Evolutionary conservation across 2,113 vertebrate genomes (phyloP).

Genomic region (Setophaga kirtlandii): DNA sequence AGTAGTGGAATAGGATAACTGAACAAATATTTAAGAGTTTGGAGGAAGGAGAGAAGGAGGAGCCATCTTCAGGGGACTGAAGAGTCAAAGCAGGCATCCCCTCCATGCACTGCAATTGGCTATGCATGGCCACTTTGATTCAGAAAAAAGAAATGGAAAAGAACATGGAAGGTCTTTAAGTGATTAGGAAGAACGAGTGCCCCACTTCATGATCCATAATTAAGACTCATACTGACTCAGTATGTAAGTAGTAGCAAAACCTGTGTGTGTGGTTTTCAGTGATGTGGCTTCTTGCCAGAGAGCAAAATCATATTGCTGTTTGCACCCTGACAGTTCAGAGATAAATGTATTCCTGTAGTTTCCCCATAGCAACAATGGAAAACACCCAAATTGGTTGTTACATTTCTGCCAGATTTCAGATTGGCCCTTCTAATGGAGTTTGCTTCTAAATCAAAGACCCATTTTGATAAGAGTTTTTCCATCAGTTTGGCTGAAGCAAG

Average conservation of each 20-base stretch:
- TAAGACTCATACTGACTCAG: not conserved
- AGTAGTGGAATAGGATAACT: not conserved
- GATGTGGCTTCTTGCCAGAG: not conserved
- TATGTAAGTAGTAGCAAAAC: not conserved
- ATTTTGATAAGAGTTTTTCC: not conserved
- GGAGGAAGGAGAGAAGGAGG: not conserved
- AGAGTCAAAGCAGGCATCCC: not conserved
- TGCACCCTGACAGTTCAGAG: not conserved
- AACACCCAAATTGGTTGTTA: not conserved
- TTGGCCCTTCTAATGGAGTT: not conserved
- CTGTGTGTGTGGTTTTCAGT: not conserved
- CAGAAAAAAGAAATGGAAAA: not conserved
- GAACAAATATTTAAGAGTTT: slow-evolving; percentile 16
- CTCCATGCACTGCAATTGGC: not conserved
- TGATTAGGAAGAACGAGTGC: not conserved
- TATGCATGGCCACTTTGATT: not conserved
- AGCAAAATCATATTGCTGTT: not conserved
- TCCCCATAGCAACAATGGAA: not conserved
- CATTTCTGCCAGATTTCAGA: not conserved
- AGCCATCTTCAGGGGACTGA: not conserved
- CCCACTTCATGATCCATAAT: not conserved
- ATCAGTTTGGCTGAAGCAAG: not conserved
- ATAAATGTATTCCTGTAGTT: not conserved
- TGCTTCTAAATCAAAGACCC: not conserved
- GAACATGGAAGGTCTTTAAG: not conserved